These are phyloP conservation scores for Galeruca laticollis DNA, from an alignment of 2,888 invertebrate genomes.

Conservation along the genomic window DNA sequence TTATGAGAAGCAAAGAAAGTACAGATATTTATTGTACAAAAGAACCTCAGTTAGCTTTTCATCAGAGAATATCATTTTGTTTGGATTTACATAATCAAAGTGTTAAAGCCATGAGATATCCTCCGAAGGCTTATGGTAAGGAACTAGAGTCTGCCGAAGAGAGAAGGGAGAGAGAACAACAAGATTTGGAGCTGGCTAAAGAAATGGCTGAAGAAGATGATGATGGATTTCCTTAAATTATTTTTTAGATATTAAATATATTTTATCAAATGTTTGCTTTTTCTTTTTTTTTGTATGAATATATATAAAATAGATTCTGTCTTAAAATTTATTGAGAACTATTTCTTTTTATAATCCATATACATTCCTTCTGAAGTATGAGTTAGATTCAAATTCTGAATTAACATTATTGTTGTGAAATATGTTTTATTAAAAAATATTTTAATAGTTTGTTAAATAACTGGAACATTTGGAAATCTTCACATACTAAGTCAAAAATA, in stretches of 20 bases:
- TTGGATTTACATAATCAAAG: conserved; percentile 98
- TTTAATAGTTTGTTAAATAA: neutral
- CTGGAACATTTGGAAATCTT: neutral
- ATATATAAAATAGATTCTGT: conserved; percentile 23
- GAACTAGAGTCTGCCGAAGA: conserved; percentile 98
- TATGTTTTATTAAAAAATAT: too few species aligned
- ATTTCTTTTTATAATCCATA: neutral
- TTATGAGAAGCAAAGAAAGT: conserved; percentile 97
- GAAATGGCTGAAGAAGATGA: conserved; percentile 99
- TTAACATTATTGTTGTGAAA: too few species aligned
- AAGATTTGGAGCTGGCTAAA: conserved; percentile 98
- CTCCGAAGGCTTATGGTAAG: conserved; percentile 98
- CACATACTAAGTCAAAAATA: too few species aligned
- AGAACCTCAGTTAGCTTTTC: conserved; percentile 96
- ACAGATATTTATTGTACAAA: conserved; percentile 96
- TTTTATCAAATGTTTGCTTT: conserved; percentile 20
- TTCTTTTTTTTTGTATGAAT: conserved; percentile 25
- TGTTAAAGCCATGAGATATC: conserved; percentile 99
- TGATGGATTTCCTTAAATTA: conserved; percentile 79
- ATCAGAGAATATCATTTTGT: conserved; percentile 97
- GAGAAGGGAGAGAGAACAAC: conserved; percentile 94
- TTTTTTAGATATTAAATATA: conserved; percentile 34
- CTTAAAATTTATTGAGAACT: neutral
- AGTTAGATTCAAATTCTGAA: too few species aligned
- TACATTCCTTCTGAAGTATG: neutral